Percentiles rank a stretch among this genome's conserved stretches.
Conservation (phyloP, 2,113 vertebrate genomes). For the Pithys albifrons region DNA sequence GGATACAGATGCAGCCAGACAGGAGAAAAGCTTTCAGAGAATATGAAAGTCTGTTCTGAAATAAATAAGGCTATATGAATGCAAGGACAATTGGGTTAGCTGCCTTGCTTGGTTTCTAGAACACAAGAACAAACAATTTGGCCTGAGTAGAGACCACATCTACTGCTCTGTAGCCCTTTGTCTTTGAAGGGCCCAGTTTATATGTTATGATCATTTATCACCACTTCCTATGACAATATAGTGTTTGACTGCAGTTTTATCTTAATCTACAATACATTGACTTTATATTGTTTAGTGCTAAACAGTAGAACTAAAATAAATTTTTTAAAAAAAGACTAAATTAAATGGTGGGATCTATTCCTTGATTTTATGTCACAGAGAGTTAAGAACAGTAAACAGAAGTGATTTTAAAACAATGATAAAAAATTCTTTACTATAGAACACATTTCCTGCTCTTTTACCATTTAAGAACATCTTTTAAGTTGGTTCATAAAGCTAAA, state of each 20-base stretch:
- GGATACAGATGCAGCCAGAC: not conserved
- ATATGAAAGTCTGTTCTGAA: not conserved
- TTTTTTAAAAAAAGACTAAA: not conserved
- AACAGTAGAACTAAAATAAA: not conserved
- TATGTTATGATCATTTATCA: not conserved
- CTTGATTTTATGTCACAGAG: not conserved
- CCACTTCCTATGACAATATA: not conserved
- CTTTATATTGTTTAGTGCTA: not conserved
- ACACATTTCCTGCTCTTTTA: not conserved
- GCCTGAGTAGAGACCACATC: not conserved
- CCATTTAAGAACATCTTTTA: not conserved
- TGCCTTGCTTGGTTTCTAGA: not conserved
- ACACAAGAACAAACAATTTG: not conserved
- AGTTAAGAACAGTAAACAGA: slow-evolving; percentile 12
- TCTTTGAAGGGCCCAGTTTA: not conserved
- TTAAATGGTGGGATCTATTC: slow-evolving; percentile 18
- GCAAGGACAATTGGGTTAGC: not conserved
- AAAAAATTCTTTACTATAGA: not conserved
- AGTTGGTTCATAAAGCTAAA: not conserved
- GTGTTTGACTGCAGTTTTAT: slow-evolving; percentile 19
- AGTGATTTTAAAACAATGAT: not conserved
- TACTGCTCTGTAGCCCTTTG: not conserved
- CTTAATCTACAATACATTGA: slow-evolving; percentile 11
- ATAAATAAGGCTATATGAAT: not conserved
- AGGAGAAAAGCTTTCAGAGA: not conserved